A percentile compares a stretch with the other conserved stretches of the same genome.
phyloP scores from a whole-genome alignment of 2,113 vertebrate species.

The Sylvicapra grimmia region DNA sequence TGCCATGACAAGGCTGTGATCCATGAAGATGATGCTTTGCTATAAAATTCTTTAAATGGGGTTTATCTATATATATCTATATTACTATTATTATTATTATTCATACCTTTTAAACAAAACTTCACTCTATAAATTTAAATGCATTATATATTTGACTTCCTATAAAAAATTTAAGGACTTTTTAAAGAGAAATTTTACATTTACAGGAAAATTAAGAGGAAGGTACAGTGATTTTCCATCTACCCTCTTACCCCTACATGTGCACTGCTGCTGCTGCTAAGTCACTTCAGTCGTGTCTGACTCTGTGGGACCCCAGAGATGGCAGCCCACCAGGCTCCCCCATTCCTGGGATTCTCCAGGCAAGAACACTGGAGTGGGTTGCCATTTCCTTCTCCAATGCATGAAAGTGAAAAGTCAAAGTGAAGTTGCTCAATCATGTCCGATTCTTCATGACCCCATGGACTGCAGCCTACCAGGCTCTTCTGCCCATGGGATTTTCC shows the following conservation, averaged over 20 bases:
- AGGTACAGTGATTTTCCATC: not conserved
- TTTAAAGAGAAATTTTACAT: not conserved
- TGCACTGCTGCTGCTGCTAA: too few species aligned
- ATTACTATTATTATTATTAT: not conserved
- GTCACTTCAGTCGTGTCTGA: rapidly evolving
- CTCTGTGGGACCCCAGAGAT: rapidly evolving
- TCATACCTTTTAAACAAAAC: not conserved
- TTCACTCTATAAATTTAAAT: not conserved
- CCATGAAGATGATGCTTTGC: not conserved
- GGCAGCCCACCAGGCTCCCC: too few species aligned
- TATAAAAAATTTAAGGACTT: not conserved
- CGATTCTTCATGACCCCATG: too few species aligned
- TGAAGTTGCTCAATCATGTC: too few species aligned
- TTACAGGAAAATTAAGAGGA: not conserved
- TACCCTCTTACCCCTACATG: too few species aligned
- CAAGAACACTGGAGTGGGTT: too few species aligned
- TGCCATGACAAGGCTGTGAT: not conserved
- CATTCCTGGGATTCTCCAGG: too few species aligned
- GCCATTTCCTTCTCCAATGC: too few species aligned
- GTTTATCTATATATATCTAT: not conserved
- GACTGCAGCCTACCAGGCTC: too few species aligned
- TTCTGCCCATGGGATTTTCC: too few species aligned
- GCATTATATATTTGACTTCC: not conserved
- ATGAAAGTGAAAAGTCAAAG: too few species aligned
- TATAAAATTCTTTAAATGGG: not conserved